These are phyloP conservation scores for Chrysochloris asiatica DNA, from an alignment of 2,113 vertebrate genomes.

Conservation along the genomic window DNA sequence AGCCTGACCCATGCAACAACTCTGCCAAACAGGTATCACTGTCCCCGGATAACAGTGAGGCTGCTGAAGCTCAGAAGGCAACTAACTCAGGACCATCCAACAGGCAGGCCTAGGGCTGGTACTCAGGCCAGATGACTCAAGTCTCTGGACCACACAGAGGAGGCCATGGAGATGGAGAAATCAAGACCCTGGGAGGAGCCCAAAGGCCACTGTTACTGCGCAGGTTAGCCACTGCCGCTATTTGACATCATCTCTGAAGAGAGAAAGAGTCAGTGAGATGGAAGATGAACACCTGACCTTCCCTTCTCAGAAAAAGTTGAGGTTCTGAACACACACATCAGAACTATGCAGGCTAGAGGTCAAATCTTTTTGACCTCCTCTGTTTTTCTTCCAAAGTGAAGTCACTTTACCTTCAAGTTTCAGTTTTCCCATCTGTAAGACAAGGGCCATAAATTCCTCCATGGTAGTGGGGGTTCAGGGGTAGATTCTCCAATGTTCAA, in stretches of 20 bases:
- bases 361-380: not conserved
- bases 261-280: not conserved
- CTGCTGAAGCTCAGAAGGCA: not conserved
- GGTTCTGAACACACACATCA: not conserved
- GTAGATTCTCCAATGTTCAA: not conserved
- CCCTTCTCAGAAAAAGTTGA: not conserved
- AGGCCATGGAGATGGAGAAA: too few relatives aligned
- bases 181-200: rapidly evolving
- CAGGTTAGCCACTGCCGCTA: too few relatives aligned
- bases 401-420: not conserved
- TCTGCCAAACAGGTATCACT: not conserved
- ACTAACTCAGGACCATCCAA: not conserved
- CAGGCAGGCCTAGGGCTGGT: not conserved
- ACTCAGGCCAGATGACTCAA: not conserved
- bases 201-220: not conserved
- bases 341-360: not conserved
- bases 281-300: not conserved
- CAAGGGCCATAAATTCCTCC: not conserved
- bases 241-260: too few relatives aligned
- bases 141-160: not conserved
- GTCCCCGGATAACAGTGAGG: not conserved
- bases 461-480: not conserved
- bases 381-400: not conserved
- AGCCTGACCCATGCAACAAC: not conserved
- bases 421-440: not conserved